These are phyloP conservation scores for Bursaphelenchus mucronatus DNA, from an alignment of 1,140 invertebrate genomes.

Conservation along the genomic window DNA sequence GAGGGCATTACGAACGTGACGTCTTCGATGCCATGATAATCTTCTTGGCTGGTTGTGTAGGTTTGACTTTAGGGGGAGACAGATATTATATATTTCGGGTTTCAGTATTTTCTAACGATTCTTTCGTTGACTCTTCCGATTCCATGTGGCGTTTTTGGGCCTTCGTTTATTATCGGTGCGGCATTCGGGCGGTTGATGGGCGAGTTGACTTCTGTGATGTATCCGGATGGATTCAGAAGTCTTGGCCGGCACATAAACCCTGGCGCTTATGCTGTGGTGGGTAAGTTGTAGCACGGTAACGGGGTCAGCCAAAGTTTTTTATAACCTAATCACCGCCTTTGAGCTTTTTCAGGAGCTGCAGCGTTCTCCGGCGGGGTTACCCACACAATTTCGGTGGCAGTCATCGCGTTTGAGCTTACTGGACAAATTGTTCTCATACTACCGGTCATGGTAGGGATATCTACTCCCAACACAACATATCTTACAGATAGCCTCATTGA, in stretches of 20 bases:
- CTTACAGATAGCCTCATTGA: slow-evolving; percentile 15
- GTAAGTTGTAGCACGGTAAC: not conserved
- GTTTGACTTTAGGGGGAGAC: not conserved
- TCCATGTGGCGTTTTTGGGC: not conserved
- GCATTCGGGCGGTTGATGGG: slow-evolving; percentile 7
- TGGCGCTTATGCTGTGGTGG: slow-evolving; percentile 11
- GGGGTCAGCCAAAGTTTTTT: too few species aligned
- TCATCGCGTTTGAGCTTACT: slow-evolving; percentile 13
- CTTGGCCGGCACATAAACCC: not conserved
- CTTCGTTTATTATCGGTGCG: not conserved
- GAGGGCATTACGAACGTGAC: not conserved
- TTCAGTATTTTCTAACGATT: slow-evolving; percentile 1
- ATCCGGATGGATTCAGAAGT: slow-evolving; percentile 4
- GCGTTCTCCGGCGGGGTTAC: slow-evolving; percentile 8
- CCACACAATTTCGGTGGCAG: slow-evolving; percentile 2
- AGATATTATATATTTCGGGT: not conserved
- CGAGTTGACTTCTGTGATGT: not conserved
- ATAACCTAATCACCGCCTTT: too few species aligned
- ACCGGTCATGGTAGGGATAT: slow-evolving; percentile 1
- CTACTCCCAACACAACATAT: not conserved
- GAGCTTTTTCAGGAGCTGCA: slow-evolving; percentile 2
- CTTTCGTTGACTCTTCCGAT: slow-evolving; percentile 11
- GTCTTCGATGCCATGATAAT: not conserved
- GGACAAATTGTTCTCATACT: slow-evolving; percentile 2
- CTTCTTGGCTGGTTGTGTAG: slow-evolving; percentile 10